Base-by-base conservation (phyloP, 2,888 invertebrate species). In the Mamestra brassicae region DNA sequence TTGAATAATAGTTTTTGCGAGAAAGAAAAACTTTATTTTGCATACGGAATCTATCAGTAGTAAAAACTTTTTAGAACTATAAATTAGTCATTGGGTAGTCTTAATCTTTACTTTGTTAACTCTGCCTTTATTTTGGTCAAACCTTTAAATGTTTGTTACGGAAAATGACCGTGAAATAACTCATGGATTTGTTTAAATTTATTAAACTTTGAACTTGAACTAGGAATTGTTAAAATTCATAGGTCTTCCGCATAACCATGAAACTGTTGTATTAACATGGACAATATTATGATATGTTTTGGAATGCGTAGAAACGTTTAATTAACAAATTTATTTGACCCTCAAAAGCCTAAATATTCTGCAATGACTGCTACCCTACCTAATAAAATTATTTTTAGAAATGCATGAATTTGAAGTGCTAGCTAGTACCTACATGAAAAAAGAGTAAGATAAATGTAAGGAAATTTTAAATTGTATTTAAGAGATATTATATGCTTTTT, bases 11-110 rank as follows among this genome's bases (percentile, higher is more conserved):
- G 13, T 63, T 66, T 78, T 63, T 62, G 6, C 52, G 4, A 34
- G 6, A 57, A 38, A 15, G 2, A 80, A 81, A 81, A 55, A 68
- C 17, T n/a, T 15, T 55, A 60, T 60, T 73, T 78, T 81, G 64
- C 68, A 78, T 81, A 64, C 15, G 54, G 57, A 55, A 66, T 65
- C 4, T 50, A 36, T 66, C 7, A 61, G 6, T 50, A 5, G n/a
- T 61, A 36, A 50, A 3, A 47, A 61, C 10, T 55, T 1, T 45
- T 13, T 10, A 13, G 15, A 38, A 60, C 34, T 26, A n/a, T 0
- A n/a, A 60, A 74, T 58, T 10, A 34, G 47, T 57, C 47, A 64
- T 50, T 26, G 2, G 34, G 34, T 6, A 61, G 4, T 65, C 10
- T 4, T 38, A n/a, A 34, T 10, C 4, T n/a, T 64, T 42, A n/a